Evolutionary conservation across 2,888 invertebrate genomes (phyloP).

Genomic region (Tipula unca): DNA sequence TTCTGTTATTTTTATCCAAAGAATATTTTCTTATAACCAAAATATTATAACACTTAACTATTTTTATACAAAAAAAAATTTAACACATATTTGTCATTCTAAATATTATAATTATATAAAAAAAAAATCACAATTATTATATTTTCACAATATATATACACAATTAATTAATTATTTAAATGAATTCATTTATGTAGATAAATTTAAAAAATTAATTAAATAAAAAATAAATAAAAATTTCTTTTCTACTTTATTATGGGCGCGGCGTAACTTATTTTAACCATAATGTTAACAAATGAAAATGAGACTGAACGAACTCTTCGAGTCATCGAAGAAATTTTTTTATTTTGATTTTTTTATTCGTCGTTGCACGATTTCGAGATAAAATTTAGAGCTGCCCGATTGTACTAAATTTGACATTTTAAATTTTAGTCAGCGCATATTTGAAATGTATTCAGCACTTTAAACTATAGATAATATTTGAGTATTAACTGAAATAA

Average conservation of each 20-base stretch:
- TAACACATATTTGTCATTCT: not conserved
- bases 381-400: not conserved
- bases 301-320: not conserved
- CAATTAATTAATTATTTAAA: not conserved
- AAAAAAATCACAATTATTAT: conserved; percentile 14
- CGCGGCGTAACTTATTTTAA: conserved; percentile 18
- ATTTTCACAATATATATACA: not conserved
- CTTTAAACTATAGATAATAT: too few relatives aligned
- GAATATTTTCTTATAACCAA: not conserved
- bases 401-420: not conserved
- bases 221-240: not conserved
- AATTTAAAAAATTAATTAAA: not conserved
- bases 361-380: not conserved
- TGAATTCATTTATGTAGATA: not conserved
- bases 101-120: not conserved
- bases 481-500: too few relatives aligned
- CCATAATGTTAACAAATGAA: conserved; percentile 15
- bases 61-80: not conserved
- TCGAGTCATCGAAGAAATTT: not conserved
- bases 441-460: not conserved
- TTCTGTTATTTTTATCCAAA: conserved; percentile 10
- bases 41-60: conserved; percentile 1
- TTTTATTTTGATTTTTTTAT: not conserved
- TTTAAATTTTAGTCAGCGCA: not conserved
- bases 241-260: conserved; percentile 8